Evolutionary conservation across 2,888 invertebrate genomes (phyloP), one percentile per base, ranked within the genome.

Genomic region (Lamellibrachia columna): DNA sequence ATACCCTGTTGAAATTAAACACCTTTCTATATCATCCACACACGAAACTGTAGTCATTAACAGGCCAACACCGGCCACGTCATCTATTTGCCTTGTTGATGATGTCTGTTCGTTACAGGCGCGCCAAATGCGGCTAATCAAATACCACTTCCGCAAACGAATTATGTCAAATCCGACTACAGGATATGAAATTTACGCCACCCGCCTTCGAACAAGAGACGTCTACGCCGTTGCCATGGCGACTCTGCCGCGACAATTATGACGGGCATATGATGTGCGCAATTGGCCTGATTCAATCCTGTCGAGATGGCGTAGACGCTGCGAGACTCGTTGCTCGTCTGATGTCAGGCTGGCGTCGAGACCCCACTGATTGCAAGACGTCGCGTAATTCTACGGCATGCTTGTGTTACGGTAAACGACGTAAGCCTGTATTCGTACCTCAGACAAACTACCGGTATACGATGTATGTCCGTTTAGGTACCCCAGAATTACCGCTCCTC

Each of bases 81-180:
- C 58, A 22, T 75, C 75, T 75, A n/a, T 75, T 75, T 75, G 75
- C 22, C 75, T 75, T 75, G 75, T 75, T 75, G 75, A 22, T 75
- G 75, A 75, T 75, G 22, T 22, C 22, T 22, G 75, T 75, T 75
- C 75, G 75, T 75, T 75, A 75, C 22, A 15, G 75, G 22, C 75
- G 15, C n/a, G 75, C 75, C 75, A 15, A 75, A 75, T 22, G 4
- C 75, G 75, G 75, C 75, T 75, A 75, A 75, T 75, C 75, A 75
- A 75, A 75, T 75, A 75, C 75, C n/a, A 75, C 75, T 75, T 75
- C 75, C 75, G 75, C 75, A 75, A 75, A 75, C 75, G 75, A 75
- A 75, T 75, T 75, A 75, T 22, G 75, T n/a, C n/a, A 75, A 75
- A 75, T 75, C 75, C 22, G 22, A 75, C 75, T 75, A 75, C 75